Evolutionary conservation across 1,140 invertebrate genomes (phyloP).

Genomic region (Atopsyche davidsoni): DNA sequence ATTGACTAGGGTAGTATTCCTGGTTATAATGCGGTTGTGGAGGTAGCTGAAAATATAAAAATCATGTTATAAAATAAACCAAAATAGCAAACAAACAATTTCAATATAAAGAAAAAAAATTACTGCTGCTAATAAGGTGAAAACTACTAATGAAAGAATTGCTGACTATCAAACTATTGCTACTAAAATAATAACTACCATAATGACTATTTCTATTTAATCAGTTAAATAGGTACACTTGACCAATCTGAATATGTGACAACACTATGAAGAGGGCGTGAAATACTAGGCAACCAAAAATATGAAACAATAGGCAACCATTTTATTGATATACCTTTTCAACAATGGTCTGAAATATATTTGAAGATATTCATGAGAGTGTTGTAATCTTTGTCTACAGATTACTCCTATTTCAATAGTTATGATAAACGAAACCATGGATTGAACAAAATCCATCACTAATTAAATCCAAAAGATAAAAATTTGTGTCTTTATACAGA

Average conservation of each 20-base stretch:
- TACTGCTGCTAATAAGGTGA: not conserved
- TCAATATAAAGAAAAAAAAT: not conserved
- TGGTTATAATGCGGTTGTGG: conserved; percentile 25
- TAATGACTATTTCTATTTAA: not conserved
- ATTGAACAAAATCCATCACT: not conserved
- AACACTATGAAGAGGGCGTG: too few relatives aligned
- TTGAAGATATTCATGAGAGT: conserved; percentile 11
- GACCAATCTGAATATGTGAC: too few relatives aligned
- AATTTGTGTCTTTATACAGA: not conserved
- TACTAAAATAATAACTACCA: not conserved
- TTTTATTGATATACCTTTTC: too few relatives aligned
- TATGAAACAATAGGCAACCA: too few relatives aligned
- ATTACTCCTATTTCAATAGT: too few relatives aligned
- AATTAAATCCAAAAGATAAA: conserved; percentile 1
- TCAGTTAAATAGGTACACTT: not conserved
- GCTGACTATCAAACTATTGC: not conserved
- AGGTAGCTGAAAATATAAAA: conserved; percentile 22
- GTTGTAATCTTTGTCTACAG: too few relatives aligned
- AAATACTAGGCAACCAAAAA: too few relatives aligned
- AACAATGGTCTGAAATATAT: conserved; percentile 3
- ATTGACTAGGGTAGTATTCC: conserved; percentile 18
- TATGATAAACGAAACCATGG: not conserved
- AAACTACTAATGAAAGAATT: conserved; percentile 8
- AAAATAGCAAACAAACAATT: conserved; percentile 4
- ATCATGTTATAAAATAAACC: conserved; percentile 4